phyloP scores from a whole-genome alignment of 2,113 vertebrate genomes.

The Oncorhynchus keta region DNA sequence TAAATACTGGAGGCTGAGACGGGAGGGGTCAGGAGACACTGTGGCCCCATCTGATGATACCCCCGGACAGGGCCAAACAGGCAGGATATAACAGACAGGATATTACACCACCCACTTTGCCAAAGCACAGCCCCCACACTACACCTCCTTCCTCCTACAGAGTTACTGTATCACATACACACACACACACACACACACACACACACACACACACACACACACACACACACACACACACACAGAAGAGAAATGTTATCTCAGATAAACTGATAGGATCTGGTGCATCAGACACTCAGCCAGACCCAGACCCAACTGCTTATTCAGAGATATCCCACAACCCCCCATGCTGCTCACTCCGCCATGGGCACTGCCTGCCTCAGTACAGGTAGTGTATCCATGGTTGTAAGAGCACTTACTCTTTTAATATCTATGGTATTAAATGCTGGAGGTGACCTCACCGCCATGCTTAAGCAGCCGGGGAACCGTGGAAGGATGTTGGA shows the following conservation, averaged over 20 bases:
- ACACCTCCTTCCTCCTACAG: slow-evolving; percentile 9
- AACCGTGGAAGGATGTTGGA: slow-evolving; percentile 68
- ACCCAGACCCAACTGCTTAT: slow-evolving; percentile 63
- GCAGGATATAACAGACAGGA: too few species aligned
- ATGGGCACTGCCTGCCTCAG: neutral
- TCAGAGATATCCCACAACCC: slow-evolving; percentile 65
- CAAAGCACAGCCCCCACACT: too few species aligned
- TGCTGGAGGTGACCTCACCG: slow-evolving; percentile 55
- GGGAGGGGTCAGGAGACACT: too few species aligned
- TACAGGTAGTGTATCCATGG: neutral
- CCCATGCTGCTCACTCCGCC: neutral
- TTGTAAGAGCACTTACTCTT: slow-evolving; percentile 6
- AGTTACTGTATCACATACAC: neutral
- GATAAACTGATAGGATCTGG: slow-evolving; percentile 61
- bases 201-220: neutral
- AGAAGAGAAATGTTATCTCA: slow-evolving; percentile 74
- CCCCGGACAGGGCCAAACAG: too few species aligned
- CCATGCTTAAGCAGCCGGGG: slow-evolving; percentile 68
- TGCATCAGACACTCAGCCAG: slow-evolving; percentile 1
- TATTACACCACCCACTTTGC: too few species aligned
- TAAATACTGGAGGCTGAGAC: too few species aligned
- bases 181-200: slow-evolving; percentile 12
- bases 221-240: slow-evolving; percentile 23
- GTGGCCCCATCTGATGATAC: too few species aligned
- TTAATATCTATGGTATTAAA: slow-evolving; percentile 59